Evolutionary conservation across 2,113 vertebrate genomes (phyloP).

Genomic region (Hemiprocne comata): DNA sequence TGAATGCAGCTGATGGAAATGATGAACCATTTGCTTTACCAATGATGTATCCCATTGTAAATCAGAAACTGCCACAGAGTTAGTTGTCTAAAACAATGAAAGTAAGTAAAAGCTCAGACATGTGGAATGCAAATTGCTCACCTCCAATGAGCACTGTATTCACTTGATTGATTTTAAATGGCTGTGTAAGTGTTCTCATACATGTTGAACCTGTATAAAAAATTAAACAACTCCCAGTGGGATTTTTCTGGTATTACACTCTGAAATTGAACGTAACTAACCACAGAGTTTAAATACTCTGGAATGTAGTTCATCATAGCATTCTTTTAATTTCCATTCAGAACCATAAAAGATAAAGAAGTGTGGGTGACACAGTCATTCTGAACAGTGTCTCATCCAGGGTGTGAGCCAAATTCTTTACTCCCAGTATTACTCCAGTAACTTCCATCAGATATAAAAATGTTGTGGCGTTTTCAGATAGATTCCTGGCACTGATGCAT

Average conservation of each 20-base stretch:
- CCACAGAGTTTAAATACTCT: constrained; percentile 40
- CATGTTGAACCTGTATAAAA: constrained; percentile 46
- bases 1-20: background rate
- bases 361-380: background rate
- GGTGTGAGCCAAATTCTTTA: background rate
- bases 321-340: constrained; percentile 14
- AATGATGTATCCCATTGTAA: background rate
- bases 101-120: constrained; percentile 27
- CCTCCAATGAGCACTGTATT: constrained; percentile 12
- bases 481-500: background rate
- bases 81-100: background rate
- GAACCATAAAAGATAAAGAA: background rate
- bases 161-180: constrained; percentile 61
- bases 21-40: background rate
- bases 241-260: constrained; percentile 40
- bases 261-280: constrained; percentile 44
- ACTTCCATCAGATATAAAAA: background rate
- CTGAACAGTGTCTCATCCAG: background rate
- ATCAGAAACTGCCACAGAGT: background rate
- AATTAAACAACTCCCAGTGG: constrained; percentile 31
- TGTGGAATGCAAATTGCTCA: constrained; percentile 49
- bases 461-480: background rate
- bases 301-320: background rate
- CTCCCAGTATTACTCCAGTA: background rate
- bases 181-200: constrained; percentile 34